A percentile compares a stretch with the other conserved stretches of the same genome.
Conservation (phyloP, 37 sponge, comb jelly and placozoan species). For the Eunapius fragilis region DNA sequence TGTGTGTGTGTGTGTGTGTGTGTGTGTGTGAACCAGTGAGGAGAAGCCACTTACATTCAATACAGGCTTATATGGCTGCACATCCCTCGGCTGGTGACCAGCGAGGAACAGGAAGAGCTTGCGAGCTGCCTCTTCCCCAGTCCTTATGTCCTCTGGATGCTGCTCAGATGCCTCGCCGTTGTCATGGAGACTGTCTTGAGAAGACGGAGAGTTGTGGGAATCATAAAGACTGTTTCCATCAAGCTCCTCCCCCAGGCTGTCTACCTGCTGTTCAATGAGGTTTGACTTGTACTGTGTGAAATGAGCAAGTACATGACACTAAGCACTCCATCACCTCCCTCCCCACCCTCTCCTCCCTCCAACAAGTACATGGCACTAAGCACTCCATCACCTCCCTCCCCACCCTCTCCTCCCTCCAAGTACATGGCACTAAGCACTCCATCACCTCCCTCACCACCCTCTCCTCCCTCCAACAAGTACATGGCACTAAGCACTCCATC, state of each 20-base stretch:
- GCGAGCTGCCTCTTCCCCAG: neutral
- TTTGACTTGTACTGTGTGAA: slow-evolving; percentile 26
- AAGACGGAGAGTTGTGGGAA: neutral
- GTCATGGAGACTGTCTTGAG: neutral
- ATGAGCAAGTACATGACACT: neutral
- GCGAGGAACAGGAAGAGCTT: neutral
- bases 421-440: no score
- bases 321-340: neutral
- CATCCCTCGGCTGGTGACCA: neutral
- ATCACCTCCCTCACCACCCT: no score
- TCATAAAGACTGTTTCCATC: neutral
- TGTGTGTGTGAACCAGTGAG: slow-evolving; percentile 8
- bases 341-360: no score
- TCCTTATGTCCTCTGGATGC: neutral
- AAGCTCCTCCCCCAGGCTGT: neutral
- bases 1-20: slow-evolving; percentile 16
- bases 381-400: no score
- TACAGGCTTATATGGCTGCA: neutral
- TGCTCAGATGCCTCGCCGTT: neutral
- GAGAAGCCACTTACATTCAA: neutral
- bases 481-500: neutral
- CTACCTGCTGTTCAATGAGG: slow-evolving; percentile 3
- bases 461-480: no score
- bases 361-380: no score
- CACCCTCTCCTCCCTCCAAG: no score